Evolutionary conservation across 2,797 vertebrate species (phyloP).

Genomic region (Pseudotriccus pelzelni): DNA sequence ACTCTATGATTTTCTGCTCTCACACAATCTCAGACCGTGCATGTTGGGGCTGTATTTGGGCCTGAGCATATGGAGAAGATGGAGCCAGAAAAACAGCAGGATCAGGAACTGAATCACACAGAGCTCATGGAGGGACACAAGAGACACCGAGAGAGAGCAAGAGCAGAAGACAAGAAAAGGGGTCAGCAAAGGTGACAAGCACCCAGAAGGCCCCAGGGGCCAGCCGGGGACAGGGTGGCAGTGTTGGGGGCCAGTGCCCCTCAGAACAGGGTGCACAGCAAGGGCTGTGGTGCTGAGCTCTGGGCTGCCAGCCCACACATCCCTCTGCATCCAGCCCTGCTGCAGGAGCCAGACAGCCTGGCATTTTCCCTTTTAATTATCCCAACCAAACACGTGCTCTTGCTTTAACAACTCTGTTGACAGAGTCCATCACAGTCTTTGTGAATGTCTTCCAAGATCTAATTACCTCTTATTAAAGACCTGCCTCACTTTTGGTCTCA

Average conservation of each 20-base stretch:
- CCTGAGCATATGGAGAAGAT: accelerated
- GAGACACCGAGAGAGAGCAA: accelerated
- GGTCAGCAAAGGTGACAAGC: background rate
- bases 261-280: background rate
- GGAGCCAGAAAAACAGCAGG: background rate
- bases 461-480: background rate
- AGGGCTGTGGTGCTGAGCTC: background rate
- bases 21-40: accelerated
- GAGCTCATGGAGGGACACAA: accelerated
- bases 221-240: background rate
- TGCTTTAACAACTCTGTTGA: background rate
- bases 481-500: background rate
- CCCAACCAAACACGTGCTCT: background rate
- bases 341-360: background rate
- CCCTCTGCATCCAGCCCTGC: background rate
- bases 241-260: background rate
- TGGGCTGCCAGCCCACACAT: background rate
- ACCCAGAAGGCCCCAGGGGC: accelerated
- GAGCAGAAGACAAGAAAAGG: background rate
- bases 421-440: background rate
- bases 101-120: background rate
- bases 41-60: background rate
- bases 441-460: background rate
- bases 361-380: background rate
- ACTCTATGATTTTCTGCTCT: background rate